Conservation (phyloP, 2,888 invertebrate genomes). For the Nomada hirtipes region DNA sequence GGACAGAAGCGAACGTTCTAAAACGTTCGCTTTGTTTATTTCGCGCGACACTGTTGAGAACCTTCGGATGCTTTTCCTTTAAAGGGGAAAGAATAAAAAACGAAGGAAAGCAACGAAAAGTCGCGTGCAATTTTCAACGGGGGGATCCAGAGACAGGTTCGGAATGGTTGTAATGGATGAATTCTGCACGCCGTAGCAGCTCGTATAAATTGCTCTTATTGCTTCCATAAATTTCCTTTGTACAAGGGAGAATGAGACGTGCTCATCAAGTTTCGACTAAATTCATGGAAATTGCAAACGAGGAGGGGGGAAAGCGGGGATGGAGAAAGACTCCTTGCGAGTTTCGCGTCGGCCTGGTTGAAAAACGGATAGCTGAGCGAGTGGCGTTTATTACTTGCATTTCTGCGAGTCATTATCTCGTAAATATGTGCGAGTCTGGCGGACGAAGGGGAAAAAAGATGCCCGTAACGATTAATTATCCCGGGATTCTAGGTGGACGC, state of each 20-base stretch:
- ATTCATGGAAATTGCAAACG: slow-evolving; percentile 62
- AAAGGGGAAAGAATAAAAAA: neutral
- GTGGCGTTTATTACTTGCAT: slow-evolving; percentile 59
- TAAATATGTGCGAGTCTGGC: slow-evolving; percentile 29
- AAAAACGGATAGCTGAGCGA: slow-evolving; percentile 57
- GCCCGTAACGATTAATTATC: slow-evolving; percentile 42
- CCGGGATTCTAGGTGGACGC: neutral
- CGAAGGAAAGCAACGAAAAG: neutral
- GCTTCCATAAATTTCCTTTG: slow-evolving; percentile 63
- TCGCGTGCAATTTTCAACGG: slow-evolving; percentile 30
- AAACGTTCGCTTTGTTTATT: neutral
- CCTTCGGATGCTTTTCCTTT: neutral
- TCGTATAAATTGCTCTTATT: slow-evolving; percentile 63
- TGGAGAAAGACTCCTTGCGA: slow-evolving; percentile 27
- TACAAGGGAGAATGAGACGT: slow-evolving; percentile 58
- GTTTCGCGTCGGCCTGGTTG: slow-evolving; percentile 30
- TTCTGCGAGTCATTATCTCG: slow-evolving; percentile 52
- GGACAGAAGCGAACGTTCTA: neutral
- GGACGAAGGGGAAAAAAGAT: slow-evolving; percentile 20
- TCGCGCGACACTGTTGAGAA: neutral
- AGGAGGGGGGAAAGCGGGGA: neutral
- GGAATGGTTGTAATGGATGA: slow-evolving; percentile 51
- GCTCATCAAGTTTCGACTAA: slow-evolving; percentile 59
- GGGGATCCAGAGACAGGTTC: neutral
- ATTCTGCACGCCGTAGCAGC: slow-evolving; percentile 45